Evolutionary conservation across 2,888 invertebrate species (phyloP), one percentile per base, ranked within the genome.

Genomic region (Eustalomyia histrio): DNA sequence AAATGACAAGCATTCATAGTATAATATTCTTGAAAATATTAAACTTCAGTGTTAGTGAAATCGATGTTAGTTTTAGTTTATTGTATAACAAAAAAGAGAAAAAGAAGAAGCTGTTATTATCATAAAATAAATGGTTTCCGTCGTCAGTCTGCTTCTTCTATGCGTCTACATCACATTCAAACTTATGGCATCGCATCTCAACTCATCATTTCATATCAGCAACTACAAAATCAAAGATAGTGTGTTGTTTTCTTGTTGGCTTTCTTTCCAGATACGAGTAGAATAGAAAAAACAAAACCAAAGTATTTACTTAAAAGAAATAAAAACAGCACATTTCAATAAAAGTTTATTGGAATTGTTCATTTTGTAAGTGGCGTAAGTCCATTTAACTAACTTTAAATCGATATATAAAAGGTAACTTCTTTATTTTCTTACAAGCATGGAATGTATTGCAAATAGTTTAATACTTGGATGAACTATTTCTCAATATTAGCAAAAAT

Each of bases 311-410:
- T 60, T 12, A 16, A 57, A n/a, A 43, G 39, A 39, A 39, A 1
- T n/a, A 10, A 39, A 39, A 39, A 14, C 39, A 39, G 14, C 39
- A 12, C 39, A 39, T 39, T 76, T 69, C 50, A 80, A 76, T 73
- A 76, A 80, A 80, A 73, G 76, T 73, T 76, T 80, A 58, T 80
- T 65, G 61, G 7, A n/a, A n/a, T n/a, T n/a, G n/a, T n/a, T n/a
- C n/a, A n/a, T n/a, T n/a, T n/a, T n/a, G n/a, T n/a, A n/a, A n/a
- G n/a, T n/a, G n/a, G n/a, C n/a, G n/a, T n/a, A n/a, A n/a, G n/a
- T n/a, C n/a, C n/a, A n/a, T n/a, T n/a, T n/a, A n/a, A n/a, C n/a
- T n/a, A n/a, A n/a, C n/a, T n/a, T n/a, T n/a, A n/a, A n/a, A n/a
- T n/a, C n/a, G n/a, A n/a, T n/a, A n/a, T n/a, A n/a, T n/a, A n/a